These are phyloP conservation scores for Cotesia typhae DNA, from an alignment of 1,140 invertebrate species.

Conservation along the genomic window DNA sequence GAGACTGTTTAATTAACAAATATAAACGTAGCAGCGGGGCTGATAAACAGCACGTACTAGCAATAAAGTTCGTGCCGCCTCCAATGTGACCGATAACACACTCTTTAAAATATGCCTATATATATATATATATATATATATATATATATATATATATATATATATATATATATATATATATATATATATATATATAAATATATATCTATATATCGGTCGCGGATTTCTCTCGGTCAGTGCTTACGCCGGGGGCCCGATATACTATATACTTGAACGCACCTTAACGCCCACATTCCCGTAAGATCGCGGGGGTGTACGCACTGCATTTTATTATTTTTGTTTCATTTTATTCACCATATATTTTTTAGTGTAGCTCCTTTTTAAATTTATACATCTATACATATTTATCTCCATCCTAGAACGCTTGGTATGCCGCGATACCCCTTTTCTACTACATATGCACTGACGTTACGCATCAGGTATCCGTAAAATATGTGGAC, in stretches of 20 bases:
- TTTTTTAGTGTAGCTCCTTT: background rate
- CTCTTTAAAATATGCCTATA: constrained; percentile 27
- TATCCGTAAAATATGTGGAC: constrained; percentile 27
- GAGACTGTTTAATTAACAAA: constrained; percentile 53
- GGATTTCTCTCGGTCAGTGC: constrained; percentile 32
- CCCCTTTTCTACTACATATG: no score
- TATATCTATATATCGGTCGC: constrained; percentile 40
- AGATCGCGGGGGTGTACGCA: constrained; percentile 23
- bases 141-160: constrained; percentile 12
- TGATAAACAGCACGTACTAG: constrained; percentile 52
- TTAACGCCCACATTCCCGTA: constrained; percentile 52
- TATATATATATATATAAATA: no score
- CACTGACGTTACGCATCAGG: constrained; percentile 23
- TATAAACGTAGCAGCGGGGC: constrained; percentile 45
- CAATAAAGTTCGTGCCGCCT: constrained; percentile 50
- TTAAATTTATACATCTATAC: constrained; percentile 5
- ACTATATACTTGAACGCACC: constrained; percentile 44
- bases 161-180: no score
- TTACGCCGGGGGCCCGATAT: constrained; percentile 32
- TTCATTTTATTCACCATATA: background rate
- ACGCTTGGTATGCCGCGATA: constrained; percentile 4
- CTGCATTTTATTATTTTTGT: constrained; percentile 10
- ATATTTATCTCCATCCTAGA: constrained; percentile 23
- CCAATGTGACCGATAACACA: constrained; percentile 51
- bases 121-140: no score